Percentiles rank a stretch among this genome's conserved stretches.
Conservation (phyloP, 2,113 vertebrate genomes). For the Saimiri boliviensis region DNA sequence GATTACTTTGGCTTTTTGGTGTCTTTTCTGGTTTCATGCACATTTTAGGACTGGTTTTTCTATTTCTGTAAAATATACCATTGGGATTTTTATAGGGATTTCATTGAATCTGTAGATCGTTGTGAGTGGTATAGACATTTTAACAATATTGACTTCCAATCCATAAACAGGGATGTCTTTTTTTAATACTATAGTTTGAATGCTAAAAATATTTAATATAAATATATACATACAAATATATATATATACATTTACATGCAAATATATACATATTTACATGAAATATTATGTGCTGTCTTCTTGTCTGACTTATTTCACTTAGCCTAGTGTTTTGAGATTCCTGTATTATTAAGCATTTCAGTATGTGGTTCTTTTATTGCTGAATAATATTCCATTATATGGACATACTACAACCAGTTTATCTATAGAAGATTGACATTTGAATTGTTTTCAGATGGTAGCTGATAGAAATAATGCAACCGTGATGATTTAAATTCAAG, state of each 20-base stretch:
- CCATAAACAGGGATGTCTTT: background rate
- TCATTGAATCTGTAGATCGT: background rate
- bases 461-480: background rate
- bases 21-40: background rate
- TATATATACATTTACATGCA: no score
- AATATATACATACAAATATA: background rate
- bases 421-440: background rate
- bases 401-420: background rate
- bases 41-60: background rate
- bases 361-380: background rate
- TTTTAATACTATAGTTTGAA: background rate
- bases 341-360: background rate
- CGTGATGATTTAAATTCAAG: background rate
- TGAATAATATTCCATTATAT: background rate
- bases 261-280: no score
- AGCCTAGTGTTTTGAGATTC: constrained; percentile 14
- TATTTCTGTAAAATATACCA: background rate
- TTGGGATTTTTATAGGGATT: background rate
- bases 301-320: background rate
- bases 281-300: background rate
- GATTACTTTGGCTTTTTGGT: background rate
- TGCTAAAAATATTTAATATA: background rate
- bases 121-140: background rate
- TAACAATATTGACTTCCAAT: background rate
- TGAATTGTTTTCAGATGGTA: background rate